These are phyloP conservation scores for Perithous albicinctus DNA, from an alignment of 2,888 invertebrate species.

Conservation along the genomic window DNA sequence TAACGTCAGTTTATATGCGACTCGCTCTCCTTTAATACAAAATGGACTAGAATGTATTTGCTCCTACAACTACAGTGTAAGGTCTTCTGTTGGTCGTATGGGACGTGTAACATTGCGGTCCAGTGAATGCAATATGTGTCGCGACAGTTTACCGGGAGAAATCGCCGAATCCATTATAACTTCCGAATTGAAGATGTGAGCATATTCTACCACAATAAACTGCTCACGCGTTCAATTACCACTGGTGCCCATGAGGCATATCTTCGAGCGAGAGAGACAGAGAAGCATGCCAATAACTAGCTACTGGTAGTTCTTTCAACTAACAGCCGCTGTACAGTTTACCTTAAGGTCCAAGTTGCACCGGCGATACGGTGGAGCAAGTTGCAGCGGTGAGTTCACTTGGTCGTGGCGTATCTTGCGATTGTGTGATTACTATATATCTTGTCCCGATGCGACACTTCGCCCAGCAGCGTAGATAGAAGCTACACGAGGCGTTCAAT, in stretches of 20 bases:
- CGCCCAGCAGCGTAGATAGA: neutral
- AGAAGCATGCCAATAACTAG: neutral
- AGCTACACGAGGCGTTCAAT: conserved; percentile 21
- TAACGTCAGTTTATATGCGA: too few relatives aligned
- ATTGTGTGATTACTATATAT: conserved; percentile 44
- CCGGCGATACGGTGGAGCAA: conserved; percentile 2
- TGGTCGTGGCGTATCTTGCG: conserved; percentile 28
- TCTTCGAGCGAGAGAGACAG: neutral
- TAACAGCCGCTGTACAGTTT: neutral
- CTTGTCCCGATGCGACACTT: conserved; percentile 36
- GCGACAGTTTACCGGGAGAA: conserved; percentile 7
- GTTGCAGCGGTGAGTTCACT: conserved; percentile 14
- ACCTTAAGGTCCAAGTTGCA: conserved; percentile 17
- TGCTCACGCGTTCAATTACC: neutral
- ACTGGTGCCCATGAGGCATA: neutral
- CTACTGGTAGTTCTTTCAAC: conserved; percentile 7
- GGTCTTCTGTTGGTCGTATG: neutral
- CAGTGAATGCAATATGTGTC: neutral
- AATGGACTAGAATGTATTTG: too few relatives aligned
- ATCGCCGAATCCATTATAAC: conserved; percentile 49
- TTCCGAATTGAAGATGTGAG: conserved; percentile 25
- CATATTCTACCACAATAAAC: neutral
- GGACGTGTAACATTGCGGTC: neutral
- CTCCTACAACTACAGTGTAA: neutral
- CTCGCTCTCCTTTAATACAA: too few relatives aligned